Percentiles rank a stretch among this genome's conserved stretches.
Conservation (phyloP, 2,113 vertebrate genomes). For the Dunckerocampus dactyliophorus region DNA sequence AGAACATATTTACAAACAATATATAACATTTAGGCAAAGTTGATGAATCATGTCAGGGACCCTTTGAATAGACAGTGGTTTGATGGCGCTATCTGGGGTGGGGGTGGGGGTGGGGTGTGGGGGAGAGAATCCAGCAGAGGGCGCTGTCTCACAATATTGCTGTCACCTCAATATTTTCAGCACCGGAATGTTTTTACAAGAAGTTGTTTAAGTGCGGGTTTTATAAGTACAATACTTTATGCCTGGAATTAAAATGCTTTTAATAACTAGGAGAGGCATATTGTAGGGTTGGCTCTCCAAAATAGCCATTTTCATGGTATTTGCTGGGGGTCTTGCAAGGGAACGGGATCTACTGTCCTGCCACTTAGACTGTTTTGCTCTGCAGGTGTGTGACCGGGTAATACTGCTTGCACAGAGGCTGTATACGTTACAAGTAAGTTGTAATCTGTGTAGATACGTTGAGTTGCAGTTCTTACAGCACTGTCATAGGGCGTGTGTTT, state of each 20-base stretch:
- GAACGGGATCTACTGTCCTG: neutral
- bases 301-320: too few relatives aligned
- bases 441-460: neutral
- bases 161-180: neutral
- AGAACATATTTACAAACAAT: too few relatives aligned
- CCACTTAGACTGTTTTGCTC: constrained; percentile 11
- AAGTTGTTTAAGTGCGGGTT: too few relatives aligned
- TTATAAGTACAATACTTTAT: neutral
- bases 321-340: too few relatives aligned
- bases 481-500: neutral
- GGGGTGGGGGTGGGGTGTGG: too few relatives aligned
- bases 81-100: neutral
- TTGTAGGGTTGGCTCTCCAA: neutral
- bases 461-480: neutral
- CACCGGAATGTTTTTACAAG: too few relatives aligned
- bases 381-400: constrained; percentile 76
- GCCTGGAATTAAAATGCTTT: neutral
- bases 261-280: too few relatives aligned
- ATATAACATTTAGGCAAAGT: too few relatives aligned
- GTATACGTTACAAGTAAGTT: constrained; percentile 81
- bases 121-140: too few relatives aligned
- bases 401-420: constrained; percentile 75
- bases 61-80: neutral
- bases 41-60: too few relatives aligned
- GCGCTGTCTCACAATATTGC: neutral